Base-by-base conservation (phyloP, 2,888 invertebrate species). In the Morpho helenor region DNA sequence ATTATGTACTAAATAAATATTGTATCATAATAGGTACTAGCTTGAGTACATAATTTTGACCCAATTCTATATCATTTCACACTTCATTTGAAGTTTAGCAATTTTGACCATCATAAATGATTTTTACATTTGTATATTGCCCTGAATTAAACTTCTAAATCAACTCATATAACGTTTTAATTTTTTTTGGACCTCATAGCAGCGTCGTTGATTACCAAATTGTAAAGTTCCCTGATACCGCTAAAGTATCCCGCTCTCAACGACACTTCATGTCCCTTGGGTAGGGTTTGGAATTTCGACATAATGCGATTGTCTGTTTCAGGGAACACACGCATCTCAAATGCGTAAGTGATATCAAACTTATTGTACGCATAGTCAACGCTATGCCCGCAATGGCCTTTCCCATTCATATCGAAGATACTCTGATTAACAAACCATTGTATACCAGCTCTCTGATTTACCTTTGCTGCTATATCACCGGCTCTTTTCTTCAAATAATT, bases 1-100 rank as follows among this genome's bases (percentile, higher is more conserved):
- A 82, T 84, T 89, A 89, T 89, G 79, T 90, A 87, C 83, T 87
- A 87, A 86, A 87, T 83, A 89, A 88, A 88, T 88, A 88, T 83
- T 84, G 80, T 85, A 82, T 77, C 80, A 75, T 75, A 79, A 84
- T 82, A 85, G 77, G 81, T 82, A 73, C 75, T 72, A 71, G 71
- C 76, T 72, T 68, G 66, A 64, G 75, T 76, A 83, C 76, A 83
- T 81, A 75, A 82, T 81, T 82, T 80, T 79, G 79, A 78, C 81
- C 80, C 66, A 79, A 69, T 77, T 82, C 65, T 74, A 73, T 64
- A 76, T 75, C 76, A 77, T 76, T 78, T 76, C 74, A 74, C 70
- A 65, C 72, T 66, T 67, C 64, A 74, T 75, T 74, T 68, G 66
- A 40, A 42, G 43, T 56, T 39, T 4, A 52, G 10, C 8, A 45